Percentiles rank a stretch among this genome's conserved stretches.
These are phyloP conservation scores for Nephrocerus scutellatus DNA, from an alignment of 2,888 invertebrate genomes.

Conservation along the genomic window DNA sequence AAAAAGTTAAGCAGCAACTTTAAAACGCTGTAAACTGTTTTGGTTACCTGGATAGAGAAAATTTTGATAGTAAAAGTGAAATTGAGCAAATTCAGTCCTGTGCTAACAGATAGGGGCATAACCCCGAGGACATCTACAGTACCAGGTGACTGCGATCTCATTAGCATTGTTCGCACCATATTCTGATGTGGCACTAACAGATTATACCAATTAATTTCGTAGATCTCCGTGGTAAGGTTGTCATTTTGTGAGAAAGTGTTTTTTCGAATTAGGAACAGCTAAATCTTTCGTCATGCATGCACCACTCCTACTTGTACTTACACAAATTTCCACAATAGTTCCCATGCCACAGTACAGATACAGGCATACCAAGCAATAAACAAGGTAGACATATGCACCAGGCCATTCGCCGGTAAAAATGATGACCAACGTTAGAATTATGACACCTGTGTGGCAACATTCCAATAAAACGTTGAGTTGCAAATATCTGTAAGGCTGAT, in stretches of 20 bases:
- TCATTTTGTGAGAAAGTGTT: constrained; percentile 10
- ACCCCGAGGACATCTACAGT: constrained; percentile 21
- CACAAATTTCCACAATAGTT: constrained; percentile 16
- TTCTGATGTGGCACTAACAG: constrained; percentile 21
- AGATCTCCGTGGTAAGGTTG: constrained; percentile 17
- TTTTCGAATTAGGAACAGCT: background rate
- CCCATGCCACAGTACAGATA: constrained; percentile 21
- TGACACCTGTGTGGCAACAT: constrained; percentile 16
- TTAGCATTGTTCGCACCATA: constrained; percentile 22
- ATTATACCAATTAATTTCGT: constrained; percentile 26
- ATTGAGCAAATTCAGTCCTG: constrained; percentile 21
- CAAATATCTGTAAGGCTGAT: constrained; percentile 4
- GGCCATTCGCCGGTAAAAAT: constrained; percentile 20
- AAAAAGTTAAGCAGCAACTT: constrained; percentile 27
- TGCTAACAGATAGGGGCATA: constrained; percentile 23
- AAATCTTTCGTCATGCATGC: background rate
- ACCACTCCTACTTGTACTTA: constrained; percentile 7
- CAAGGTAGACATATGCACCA: constrained; percentile 14
- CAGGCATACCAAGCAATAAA: constrained; percentile 10
- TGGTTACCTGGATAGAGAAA: constrained; percentile 28
- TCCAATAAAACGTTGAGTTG: constrained; percentile 10
- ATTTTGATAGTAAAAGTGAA: constrained; percentile 23
- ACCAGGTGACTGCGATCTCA: constrained; percentile 19
- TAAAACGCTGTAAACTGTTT: constrained; percentile 33
- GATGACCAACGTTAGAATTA: constrained; percentile 16